A percentile compares a stretch with the other conserved stretches of the same genome.
These are phyloP conservation scores for Brassicogethes aeneus DNA, from an alignment of 2,888 invertebrate genomes.

Conservation along the genomic window DNA sequence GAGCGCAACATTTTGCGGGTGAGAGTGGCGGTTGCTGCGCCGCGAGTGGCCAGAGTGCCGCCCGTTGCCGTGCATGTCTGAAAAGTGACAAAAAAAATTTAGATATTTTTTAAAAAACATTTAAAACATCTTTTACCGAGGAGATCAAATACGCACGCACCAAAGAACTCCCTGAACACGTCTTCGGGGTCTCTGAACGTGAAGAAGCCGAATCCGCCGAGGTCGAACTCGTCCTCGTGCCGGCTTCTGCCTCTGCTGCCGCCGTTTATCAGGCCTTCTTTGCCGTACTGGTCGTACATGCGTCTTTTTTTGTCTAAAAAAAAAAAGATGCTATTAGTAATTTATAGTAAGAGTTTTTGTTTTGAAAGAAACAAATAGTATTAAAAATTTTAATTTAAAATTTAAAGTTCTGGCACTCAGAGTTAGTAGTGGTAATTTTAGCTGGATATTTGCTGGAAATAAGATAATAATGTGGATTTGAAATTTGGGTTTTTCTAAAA, in stretches of 20 bases:
- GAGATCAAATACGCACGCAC: slow-evolving; percentile 75
- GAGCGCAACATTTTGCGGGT: slow-evolving; percentile 55
- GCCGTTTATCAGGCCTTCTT: slow-evolving; percentile 69
- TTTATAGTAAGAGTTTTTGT: too few species aligned
- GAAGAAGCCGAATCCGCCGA: slow-evolving; percentile 69
- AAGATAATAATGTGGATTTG: too few species aligned
- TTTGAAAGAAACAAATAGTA: too few species aligned
- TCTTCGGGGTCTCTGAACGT: slow-evolving; percentile 97
- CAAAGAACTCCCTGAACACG: slow-evolving; percentile 98
- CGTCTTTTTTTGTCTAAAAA: slow-evolving; percentile 87
- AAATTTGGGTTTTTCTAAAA: too few species aligned
- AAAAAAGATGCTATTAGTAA: too few species aligned
- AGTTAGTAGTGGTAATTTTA: too few species aligned
- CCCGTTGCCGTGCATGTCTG: slow-evolving; percentile 40
- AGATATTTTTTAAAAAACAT: too few species aligned
- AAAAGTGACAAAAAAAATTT: slow-evolving; percentile 12
- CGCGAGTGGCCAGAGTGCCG: slow-evolving; percentile 15
- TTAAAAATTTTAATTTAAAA: too few species aligned
- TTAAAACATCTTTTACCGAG: too few species aligned
- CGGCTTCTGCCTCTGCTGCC: slow-evolving; percentile 53
- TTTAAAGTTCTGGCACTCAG: too few species aligned
- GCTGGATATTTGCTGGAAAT: too few species aligned
- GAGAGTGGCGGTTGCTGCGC: slow-evolving; percentile 41
- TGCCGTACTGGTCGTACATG: slow-evolving; percentile 91
- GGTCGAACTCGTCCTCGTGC: slow-evolving; percentile 66